These are phyloP conservation scores for Tragelaphus scriptus DNA, from an alignment of 2,113 vertebrate species.

Conservation along the genomic window DNA sequence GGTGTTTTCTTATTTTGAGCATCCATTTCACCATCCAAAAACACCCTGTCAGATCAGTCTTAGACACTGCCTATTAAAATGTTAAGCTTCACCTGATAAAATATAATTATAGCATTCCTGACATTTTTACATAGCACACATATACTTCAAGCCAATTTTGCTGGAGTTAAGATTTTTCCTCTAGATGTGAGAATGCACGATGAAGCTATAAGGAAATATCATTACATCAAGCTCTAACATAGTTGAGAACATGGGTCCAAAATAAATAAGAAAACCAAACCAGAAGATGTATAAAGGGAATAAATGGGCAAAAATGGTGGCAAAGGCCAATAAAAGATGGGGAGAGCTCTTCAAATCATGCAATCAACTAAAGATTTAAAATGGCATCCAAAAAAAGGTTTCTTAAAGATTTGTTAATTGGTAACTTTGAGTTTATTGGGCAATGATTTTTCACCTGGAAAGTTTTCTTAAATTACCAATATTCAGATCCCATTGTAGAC, in stretches of 20 bases:
- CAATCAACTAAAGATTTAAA: background rate
- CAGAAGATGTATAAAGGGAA: constrained; percentile 23
- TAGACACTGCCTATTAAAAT: constrained; percentile 73
- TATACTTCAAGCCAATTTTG: constrained; percentile 67
- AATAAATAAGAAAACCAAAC: constrained; percentile 50
- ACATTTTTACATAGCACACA: constrained; percentile 71
- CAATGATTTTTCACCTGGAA: background rate
- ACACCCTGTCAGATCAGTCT: constrained; percentile 69
- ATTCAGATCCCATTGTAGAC: background rate
- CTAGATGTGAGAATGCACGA: constrained; percentile 64
- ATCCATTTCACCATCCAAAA: constrained; percentile 71
- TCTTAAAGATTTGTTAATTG: background rate
- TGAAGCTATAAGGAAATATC: constrained; percentile 66
- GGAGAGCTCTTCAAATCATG: background rate
- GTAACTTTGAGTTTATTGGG: background rate
- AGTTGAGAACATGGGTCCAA: constrained; percentile 57
- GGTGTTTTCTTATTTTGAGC: constrained; percentile 76
- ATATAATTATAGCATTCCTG: constrained; percentile 73
- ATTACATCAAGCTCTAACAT: constrained; percentile 48
- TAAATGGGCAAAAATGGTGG: constrained; percentile 29
- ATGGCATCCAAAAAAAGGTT: background rate
- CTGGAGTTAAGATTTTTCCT: constrained; percentile 67
- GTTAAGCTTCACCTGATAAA: constrained; percentile 72
- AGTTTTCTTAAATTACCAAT: background rate
- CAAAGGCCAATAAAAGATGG: constrained; percentile 8